Conservation (phyloP, 2,113 vertebrate genomes). For the Corythaeola cristata region DNA sequence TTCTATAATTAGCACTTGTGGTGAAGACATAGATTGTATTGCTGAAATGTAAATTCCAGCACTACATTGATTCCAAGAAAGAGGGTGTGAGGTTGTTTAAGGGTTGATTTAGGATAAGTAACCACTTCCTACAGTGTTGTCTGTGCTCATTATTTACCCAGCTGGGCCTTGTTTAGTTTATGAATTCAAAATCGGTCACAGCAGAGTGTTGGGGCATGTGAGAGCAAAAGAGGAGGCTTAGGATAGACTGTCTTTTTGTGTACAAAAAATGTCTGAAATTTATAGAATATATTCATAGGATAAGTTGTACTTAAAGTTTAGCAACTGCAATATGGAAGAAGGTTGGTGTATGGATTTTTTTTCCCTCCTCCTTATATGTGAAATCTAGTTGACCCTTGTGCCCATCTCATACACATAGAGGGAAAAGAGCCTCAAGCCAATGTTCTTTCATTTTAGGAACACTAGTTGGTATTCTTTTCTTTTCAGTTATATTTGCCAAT, state of each 20-base stretch:
- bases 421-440: neutral
- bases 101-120: neutral
- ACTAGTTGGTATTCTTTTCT: neutral
- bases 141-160: conserved; percentile 12
- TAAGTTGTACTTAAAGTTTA: neutral
- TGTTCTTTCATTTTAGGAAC: neutral
- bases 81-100: neutral
- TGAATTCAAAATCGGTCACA: neutral
- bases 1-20: neutral
- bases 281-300: neutral
- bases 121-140: conserved; percentile 13
- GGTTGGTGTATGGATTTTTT: neutral
- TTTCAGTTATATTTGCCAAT: neutral
- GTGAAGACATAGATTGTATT: neutral
- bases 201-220: neutral
- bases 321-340: neutral
- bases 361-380: neutral
- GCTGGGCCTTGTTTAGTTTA: neutral
- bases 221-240: neutral
- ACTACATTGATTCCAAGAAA: neutral
- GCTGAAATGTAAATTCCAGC: conserved; percentile 21
- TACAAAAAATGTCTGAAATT: neutral
- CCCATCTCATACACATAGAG: neutral
- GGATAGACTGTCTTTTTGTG: neutral
- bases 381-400: neutral